Evolutionary conservation across 2,888 invertebrate genomes (phyloP), one percentile per base, ranked within the genome.

Genomic region (Teleogryllus oceanicus): DNA sequence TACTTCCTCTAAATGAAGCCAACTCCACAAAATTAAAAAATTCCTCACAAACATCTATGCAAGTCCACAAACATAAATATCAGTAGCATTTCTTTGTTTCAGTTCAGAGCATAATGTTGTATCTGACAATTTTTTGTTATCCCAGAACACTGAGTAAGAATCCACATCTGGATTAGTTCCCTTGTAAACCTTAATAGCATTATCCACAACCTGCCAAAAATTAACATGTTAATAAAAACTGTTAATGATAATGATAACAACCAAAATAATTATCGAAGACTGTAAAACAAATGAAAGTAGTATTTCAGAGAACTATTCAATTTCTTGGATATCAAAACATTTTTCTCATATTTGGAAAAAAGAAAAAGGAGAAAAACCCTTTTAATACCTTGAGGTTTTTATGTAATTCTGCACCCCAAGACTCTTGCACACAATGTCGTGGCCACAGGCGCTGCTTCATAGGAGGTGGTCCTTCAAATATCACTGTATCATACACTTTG

Each of bases 61-160:
- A 82, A 98, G 88, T 0, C 98, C 98, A 86, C 97, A 97, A 75
- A 97, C 93, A 87, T 96, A 97, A 83, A 98, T 94, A 86, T 98
- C 97, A 8, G 96, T 96, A 78, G 96, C 93, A 80, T 92, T 92
- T 84, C 93, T 92, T 87, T 92, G 88, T 81, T 94, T 92, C 81
- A 98, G 90, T 86, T 96, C 94, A 12, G 92, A 91, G 85, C 93
- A 92, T 76, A 98, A 89, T 16, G 93, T 93, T 10, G 98, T 98
- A 86, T 96, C 93, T 1, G 94, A 93, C 82, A 95, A 88, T 87
- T 96, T 96, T 88, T 95, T 95, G 88, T 99, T 99, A 88, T 99
- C 98, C 95, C 96, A 97, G 90, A 99, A 99, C 77, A 97, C 98
- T 0, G 98, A 98, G 88, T 99, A 99, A 2, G 97, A 97, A 88